Base-by-base conservation (phyloP, 2,888 invertebrate genomes). In the Lasioglossum pauxillum region DNA sequence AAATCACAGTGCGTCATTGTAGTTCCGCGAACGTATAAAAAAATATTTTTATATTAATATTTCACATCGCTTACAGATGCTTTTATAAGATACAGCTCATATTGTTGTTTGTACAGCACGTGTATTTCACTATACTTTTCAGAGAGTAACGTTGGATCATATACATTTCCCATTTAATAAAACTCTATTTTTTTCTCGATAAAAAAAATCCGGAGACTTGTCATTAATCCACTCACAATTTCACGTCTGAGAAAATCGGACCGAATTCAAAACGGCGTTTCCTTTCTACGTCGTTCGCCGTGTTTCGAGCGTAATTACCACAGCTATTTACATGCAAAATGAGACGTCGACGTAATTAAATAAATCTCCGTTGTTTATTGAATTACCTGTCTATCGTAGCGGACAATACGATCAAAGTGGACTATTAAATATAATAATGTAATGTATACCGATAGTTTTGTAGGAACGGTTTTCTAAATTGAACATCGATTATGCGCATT, bases 41-140 rank as follows among this genome's bases (percentile, higher is more conserved):
- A 80, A 71, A 83, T 87, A 89, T 82, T 82, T 82, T 78, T 82
- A 31, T 86, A 86, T 67, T 53, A 80, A 75, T 80, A 85, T 86
- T 86, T 82, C 69, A 86, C 77, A 67, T 49, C 75, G 80, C 82
- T 80, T 85, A 78, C 82, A 79, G 76, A 84, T 78, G 86, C 74
- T 85, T 85, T 82, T 82, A 85, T 82, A 80, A 83, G 82, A 78
- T 84, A 81, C 57, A 77, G 79, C 77, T 76, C 74, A 78, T 84
- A 80, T 60, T 64, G 72, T 84, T 88, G 80, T 85, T 88, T 88
- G 83, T 90, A 90, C 80, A 90, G 86, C 85, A 87, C 82, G 64
- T 80, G 64, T 38, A 31, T 5, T 82, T 80, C 85, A 82, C 46
- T 78, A 83, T 71, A 76, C 49, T 78, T 77, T 78, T 69, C 75